A percentile compares a stretch with the other conserved stretches of the same genome.
Evolutionary conservation across 2,888 invertebrate genomes (phyloP).

Genomic region (Orgyia antiqua): DNA sequence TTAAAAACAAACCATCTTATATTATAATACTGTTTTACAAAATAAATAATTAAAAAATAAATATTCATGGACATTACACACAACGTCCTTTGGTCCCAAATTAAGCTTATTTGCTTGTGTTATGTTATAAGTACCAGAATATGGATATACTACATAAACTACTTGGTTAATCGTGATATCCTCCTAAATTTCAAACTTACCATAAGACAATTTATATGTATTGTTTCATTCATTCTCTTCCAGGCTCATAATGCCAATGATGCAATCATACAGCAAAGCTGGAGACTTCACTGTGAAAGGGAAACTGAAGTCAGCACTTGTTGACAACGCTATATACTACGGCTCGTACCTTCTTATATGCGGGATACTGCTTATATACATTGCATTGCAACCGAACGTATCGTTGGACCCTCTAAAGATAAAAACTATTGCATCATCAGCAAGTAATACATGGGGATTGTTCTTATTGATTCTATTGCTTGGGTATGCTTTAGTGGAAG

Average conservation of each 20-base stretch:
- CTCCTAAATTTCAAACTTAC: no score
- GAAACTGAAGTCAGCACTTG: slow-evolving; percentile 94
- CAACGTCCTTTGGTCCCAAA: no score
- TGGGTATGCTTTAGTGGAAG: slow-evolving; percentile 96
- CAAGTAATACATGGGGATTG: slow-evolving; percentile 99
- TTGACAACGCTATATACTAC: slow-evolving; percentile 99
- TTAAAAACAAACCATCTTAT: no score
- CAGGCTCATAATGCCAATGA: slow-evolving; percentile 97
- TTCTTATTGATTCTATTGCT: slow-evolving; percentile 95
- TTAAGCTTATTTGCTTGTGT: no score
- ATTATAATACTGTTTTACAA: no score
- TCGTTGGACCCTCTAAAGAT: slow-evolving; percentile 93
- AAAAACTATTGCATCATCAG: slow-evolving; percentile 97
- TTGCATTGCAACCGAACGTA: slow-evolving; percentile 93
- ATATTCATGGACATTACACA: no score
- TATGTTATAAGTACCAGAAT: no score
- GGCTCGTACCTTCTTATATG: slow-evolving; percentile 97
- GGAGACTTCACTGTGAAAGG: slow-evolving; percentile 98
- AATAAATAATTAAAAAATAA: no score
- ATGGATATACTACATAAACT: no score
- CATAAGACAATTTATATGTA: no score
- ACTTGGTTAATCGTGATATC: no score
- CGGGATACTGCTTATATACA: slow-evolving; percentile 94
- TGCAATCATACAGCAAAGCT: slow-evolving; percentile 99
- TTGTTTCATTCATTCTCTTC: slow-evolving; percentile 40